Conservation (phyloP, 2,113 vertebrate genomes). For the Tyto alba region DNA sequence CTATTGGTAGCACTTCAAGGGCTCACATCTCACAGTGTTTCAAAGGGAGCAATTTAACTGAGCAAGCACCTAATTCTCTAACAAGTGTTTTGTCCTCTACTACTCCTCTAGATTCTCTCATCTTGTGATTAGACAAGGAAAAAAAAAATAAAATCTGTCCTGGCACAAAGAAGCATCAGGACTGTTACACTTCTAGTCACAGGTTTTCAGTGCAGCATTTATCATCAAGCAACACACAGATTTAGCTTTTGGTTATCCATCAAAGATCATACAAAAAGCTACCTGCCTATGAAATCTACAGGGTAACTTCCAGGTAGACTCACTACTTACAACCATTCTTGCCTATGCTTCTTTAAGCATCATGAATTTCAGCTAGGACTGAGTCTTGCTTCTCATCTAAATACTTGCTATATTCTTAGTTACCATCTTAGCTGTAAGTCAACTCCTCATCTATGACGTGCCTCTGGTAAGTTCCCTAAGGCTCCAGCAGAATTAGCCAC, state of each 20-base stretch:
- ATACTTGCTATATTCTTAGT: conserved; percentile 38
- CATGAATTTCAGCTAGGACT: not conserved
- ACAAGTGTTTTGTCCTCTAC: not conserved
- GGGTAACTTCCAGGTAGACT: not conserved
- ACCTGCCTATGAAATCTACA: not conserved
- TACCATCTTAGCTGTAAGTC: not conserved
- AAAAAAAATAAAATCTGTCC: not conserved
- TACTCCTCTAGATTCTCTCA: not conserved
- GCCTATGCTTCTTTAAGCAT: not conserved
- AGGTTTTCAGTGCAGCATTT: not conserved
- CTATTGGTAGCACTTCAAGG: not conserved
- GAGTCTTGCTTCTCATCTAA: conserved; percentile 11
- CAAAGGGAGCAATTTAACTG: not conserved
- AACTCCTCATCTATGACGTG: conserved; percentile 10
- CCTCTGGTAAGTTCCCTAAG: conserved; percentile 3
- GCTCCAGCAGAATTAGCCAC: conserved; percentile 59
- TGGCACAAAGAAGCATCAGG: not conserved
- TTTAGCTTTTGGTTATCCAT: not conserved
- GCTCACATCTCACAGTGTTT: not conserved
- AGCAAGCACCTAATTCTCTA: not conserved
- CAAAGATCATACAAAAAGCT: not conserved
- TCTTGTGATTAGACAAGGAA: not conserved
- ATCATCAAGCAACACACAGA: not conserved
- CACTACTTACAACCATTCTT: not conserved
- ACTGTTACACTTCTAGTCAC: not conserved